Evolutionary conservation across 2,113 vertebrate genomes (phyloP).

Genomic region (Forbesichthys papilliferus): DNA sequence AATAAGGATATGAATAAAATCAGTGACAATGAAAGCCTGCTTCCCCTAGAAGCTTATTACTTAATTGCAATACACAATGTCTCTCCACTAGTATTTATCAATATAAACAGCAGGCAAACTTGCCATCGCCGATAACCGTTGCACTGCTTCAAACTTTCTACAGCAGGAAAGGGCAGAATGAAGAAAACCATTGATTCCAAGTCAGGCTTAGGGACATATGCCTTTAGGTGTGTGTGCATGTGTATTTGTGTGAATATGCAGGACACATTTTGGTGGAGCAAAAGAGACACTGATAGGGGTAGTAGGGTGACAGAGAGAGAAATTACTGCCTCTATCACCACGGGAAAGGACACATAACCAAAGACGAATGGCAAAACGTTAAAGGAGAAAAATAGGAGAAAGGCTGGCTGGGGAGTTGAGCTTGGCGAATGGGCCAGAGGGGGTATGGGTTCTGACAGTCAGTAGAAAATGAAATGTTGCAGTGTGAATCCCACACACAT

Average conservation of each 20-base stretch:
- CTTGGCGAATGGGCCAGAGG: conserved; percentile 29
- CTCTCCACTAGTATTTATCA: conserved; percentile 15
- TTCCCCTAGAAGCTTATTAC: not conserved
- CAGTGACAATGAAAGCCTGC: not conserved
- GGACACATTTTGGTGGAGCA: too few species aligned
- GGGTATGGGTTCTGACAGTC: conserved; percentile 45
- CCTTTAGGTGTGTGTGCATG: conserved; percentile 34
- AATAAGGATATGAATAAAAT: not conserved
- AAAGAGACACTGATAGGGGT: not conserved
- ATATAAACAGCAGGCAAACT: conserved; percentile 24
- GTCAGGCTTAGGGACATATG: conserved; percentile 27
- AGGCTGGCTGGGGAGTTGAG: conserved; percentile 28
- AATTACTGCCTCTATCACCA: not conserved
- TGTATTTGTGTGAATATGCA: too few species aligned
- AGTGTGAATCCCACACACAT: conserved; percentile 58
- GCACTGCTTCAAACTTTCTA: conserved; percentile 38
- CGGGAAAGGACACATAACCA: conserved; percentile 26
- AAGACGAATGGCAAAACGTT: conserved; percentile 46
- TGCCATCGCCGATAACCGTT: conserved; percentile 26
- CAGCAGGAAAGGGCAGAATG: conserved; percentile 32
- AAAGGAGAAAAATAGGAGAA: conserved; percentile 24
- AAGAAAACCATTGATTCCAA: conserved; percentile 39
- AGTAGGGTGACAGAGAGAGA: not conserved
- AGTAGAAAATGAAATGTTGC: conserved; percentile 49
- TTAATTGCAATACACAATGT: conserved; percentile 10